Percentiles rank a stretch among this genome's conserved stretches.
These are phyloP conservation scores for Centropus bengalensis DNA, from an alignment of 2,113 vertebrate genomes.

Conservation along the genomic window DNA sequence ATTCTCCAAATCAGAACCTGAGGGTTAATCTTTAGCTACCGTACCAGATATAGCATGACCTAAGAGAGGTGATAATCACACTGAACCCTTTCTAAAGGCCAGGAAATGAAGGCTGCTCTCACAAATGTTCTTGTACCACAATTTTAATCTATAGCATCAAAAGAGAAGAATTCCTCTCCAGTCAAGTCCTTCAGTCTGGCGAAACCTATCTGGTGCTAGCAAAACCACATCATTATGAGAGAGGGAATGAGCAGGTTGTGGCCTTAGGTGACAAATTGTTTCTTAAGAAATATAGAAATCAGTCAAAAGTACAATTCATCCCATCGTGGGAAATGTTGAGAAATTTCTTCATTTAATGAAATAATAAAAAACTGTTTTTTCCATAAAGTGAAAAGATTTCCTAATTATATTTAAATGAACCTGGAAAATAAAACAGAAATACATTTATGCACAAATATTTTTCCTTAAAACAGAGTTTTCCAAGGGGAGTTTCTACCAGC, in stretches of 20 bases:
- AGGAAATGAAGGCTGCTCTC: background rate
- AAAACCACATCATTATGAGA: fast-evolving
- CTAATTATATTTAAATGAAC: background rate
- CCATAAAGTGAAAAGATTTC: too few relatives aligned
- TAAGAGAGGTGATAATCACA: fast-evolving
- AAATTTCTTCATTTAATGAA: background rate
- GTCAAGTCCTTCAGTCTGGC: background rate
- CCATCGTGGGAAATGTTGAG: background rate
- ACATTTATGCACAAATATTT: background rate
- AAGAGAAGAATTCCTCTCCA: background rate
- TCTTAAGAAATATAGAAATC: background rate
- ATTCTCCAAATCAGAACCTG: background rate
- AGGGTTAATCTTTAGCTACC: background rate
- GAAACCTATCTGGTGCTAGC: background rate
- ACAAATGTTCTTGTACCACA: background rate
- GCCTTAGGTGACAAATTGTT: background rate
- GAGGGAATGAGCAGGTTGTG: background rate
- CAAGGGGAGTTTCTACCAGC: background rate
- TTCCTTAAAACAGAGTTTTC: background rate
- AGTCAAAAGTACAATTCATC: background rate
- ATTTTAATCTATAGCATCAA: background rate
- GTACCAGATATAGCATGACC: background rate
- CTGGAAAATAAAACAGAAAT: background rate
- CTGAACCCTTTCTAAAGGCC: background rate
- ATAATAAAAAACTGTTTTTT: background rate